These are phyloP conservation scores for Pomacea canaliculata DNA, from an alignment of 2,888 invertebrate genomes.

Conservation along the genomic window DNA sequence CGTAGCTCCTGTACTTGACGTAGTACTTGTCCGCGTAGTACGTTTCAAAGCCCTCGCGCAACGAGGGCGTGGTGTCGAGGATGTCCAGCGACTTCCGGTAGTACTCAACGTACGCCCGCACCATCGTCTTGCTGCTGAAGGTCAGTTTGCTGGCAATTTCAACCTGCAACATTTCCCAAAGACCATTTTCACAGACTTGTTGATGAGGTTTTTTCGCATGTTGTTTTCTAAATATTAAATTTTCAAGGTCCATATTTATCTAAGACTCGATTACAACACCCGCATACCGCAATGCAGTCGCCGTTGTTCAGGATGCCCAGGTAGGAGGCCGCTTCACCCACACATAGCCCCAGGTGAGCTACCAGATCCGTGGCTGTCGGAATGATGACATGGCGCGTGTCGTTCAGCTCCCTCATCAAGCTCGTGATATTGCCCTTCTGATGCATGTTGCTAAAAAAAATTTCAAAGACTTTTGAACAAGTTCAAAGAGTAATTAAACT, in stretches of 20 bases:
- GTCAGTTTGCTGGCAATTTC: constrained; percentile 45
- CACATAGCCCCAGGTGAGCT: constrained; percentile 42
- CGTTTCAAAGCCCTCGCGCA: constrained; percentile 33
- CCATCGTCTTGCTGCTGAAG: constrained; percentile 43
- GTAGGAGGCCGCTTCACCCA: constrained; percentile 44
- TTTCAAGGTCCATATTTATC: too few species aligned
- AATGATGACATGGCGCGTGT: constrained; percentile 36
- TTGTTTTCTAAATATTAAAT: too few species aligned
- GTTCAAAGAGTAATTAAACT: background rate
- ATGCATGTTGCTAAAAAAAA: constrained; percentile 24
- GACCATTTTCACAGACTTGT: too few species aligned
- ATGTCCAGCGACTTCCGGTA: constrained; percentile 43
- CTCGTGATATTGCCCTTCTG: constrained; percentile 30
- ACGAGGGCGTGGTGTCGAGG: constrained; percentile 27
- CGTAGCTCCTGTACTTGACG: constrained; percentile 40
- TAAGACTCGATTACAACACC: too few species aligned
- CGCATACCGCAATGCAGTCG: constrained; percentile 46
- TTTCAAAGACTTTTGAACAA: background rate
- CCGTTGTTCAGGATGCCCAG: constrained; percentile 47
- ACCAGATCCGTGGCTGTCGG: constrained; percentile 39
- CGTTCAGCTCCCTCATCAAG: constrained; percentile 24
- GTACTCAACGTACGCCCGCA: constrained; percentile 42
- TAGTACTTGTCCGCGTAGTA: constrained; percentile 42
- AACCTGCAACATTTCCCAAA: constrained; percentile 31
- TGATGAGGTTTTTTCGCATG: too few species aligned